A percentile compares a stretch with the other conserved stretches of the same genome.
Conservation (phyloP, 2,888 invertebrate genomes). For the Aleiodes testaceus region DNA sequence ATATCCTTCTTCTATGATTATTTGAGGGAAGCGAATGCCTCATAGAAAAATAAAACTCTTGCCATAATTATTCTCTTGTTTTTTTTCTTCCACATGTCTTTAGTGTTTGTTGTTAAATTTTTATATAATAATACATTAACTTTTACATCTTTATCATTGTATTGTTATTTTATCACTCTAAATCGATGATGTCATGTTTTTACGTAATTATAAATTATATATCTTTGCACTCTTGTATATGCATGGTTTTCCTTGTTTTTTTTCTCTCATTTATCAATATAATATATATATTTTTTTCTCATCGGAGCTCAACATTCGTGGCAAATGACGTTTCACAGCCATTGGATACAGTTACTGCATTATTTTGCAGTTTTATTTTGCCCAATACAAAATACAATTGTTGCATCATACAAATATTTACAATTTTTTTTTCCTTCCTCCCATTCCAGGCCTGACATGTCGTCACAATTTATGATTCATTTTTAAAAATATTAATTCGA, state of each 20-base stretch:
- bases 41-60: slow-evolving; percentile 61
- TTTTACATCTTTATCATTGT: slow-evolving; percentile 30
- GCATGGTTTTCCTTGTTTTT: background rate
- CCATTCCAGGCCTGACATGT: background rate
- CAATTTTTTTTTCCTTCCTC: slow-evolving; percentile 35
- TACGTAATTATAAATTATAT: slow-evolving; percentile 37
- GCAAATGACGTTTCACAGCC: slow-evolving; percentile 58
- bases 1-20: background rate
- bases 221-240: slow-evolving; percentile 30
- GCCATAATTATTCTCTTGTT: slow-evolving; percentile 42
- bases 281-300: slow-evolving; percentile 40
- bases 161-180: slow-evolving; percentile 29
- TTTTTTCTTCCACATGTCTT: slow-evolving; percentile 9
- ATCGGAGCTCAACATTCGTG: slow-evolving; percentile 51
- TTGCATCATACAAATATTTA: slow-evolving; percentile 52
- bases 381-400: slow-evolving; percentile 52
- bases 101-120: background rate
- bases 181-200: slow-evolving; percentile 37
- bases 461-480: slow-evolving; percentile 7
- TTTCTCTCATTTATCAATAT: slow-evolving; percentile 29
- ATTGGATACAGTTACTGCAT: slow-evolving; percentile 52
- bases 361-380: slow-evolving; percentile 43
- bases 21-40: slow-evolving; percentile 49
- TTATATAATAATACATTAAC: slow-evolving; percentile 9
- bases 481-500: slow-evolving; percentile 18